Evolutionary conservation across 2,888 invertebrate species (phyloP).

Genomic region (Trichogramma dendrolimi): DNA sequence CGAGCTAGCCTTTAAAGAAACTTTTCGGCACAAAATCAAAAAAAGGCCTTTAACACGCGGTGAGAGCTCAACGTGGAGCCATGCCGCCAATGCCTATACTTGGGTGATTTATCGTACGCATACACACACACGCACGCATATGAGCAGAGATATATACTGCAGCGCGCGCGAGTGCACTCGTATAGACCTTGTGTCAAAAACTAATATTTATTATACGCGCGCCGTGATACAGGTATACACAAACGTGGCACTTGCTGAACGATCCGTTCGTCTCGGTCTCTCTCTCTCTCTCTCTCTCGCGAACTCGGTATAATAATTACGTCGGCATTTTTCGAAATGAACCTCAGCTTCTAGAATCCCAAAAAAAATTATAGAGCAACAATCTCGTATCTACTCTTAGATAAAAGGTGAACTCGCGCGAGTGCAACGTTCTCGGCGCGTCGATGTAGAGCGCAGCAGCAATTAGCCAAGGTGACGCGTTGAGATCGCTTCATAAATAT

Average conservation of each 20-base stretch:
- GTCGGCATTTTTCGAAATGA: neutral
- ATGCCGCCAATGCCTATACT: neutral
- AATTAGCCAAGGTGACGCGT: too few relatives aligned
- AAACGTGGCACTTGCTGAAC: neutral
- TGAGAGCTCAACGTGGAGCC: constrained; percentile 1
- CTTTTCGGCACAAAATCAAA: too few relatives aligned
- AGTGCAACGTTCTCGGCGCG: too few relatives aligned
- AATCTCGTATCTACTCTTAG: too few relatives aligned
- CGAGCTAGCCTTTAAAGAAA: too few relatives aligned
- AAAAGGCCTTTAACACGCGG: neutral
- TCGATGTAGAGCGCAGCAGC: too few relatives aligned
- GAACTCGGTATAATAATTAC: constrained; percentile 11
- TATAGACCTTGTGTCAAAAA: neutral
- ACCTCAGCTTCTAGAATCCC: too few relatives aligned
- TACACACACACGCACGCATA: neutral
- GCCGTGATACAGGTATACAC: neutral
- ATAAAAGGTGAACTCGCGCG: too few relatives aligned
- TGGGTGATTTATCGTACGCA: constrained; percentile 19
- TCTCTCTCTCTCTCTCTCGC: neutral
- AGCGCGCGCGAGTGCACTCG: neutral
- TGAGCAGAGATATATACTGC: neutral
- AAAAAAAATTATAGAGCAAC: too few relatives aligned
- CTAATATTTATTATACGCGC: constrained; percentile 20
- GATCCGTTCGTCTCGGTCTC: too few relatives aligned
- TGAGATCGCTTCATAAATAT: too few relatives aligned